A percentile compares a stretch with the other conserved stretches of the same genome.
Conservation (phyloP, 2,797 vertebrate species). For the Myotis planiceps region DNA sequence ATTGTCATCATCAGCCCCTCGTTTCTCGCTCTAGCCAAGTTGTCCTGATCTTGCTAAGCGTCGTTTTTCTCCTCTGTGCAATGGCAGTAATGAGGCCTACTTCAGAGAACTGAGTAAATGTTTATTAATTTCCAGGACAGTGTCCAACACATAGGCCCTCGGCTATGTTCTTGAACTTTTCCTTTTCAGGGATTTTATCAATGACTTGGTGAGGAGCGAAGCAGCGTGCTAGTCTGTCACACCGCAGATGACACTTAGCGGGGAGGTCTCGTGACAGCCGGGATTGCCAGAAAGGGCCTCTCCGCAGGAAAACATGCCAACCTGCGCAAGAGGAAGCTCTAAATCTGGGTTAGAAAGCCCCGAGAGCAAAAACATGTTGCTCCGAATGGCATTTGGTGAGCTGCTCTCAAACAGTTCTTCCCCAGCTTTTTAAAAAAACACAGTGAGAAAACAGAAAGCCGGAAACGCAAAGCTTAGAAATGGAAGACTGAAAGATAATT, state of each 20-base stretch:
- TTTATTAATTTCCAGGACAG: not conserved
- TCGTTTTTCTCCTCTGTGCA: not conserved
- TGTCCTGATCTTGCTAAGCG: not conserved
- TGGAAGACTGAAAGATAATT: slow-evolving; percentile 56
- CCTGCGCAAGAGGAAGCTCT: slow-evolving; percentile 29
- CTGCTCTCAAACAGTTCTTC: slow-evolving; percentile 26
- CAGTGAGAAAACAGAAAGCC: slow-evolving; percentile 22
- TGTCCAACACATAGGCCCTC: not conserved
- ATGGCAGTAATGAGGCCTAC: not conserved
- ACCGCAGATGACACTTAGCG: not conserved
- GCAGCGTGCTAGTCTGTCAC: not conserved
- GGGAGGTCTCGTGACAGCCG: not conserved
- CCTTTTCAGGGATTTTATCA: not conserved
- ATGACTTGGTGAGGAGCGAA: not conserved
- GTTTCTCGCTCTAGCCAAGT: not conserved
- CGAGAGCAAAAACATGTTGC: slow-evolving; percentile 47
- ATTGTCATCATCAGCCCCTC: not conserved
- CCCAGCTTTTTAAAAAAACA: slow-evolving; percentile 54
- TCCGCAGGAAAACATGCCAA: slow-evolving; percentile 2
- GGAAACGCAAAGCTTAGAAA: slow-evolving; percentile 36
- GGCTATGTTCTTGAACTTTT: not conserved
- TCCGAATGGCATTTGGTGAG: slow-evolving; percentile 63
- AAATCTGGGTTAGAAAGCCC: slow-evolving; percentile 63
- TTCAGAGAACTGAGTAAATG: not conserved
- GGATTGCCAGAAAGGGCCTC: not conserved